Base-by-base conservation (phyloP, 2,888 invertebrate species). In the Drosophila buzzatii region DNA sequence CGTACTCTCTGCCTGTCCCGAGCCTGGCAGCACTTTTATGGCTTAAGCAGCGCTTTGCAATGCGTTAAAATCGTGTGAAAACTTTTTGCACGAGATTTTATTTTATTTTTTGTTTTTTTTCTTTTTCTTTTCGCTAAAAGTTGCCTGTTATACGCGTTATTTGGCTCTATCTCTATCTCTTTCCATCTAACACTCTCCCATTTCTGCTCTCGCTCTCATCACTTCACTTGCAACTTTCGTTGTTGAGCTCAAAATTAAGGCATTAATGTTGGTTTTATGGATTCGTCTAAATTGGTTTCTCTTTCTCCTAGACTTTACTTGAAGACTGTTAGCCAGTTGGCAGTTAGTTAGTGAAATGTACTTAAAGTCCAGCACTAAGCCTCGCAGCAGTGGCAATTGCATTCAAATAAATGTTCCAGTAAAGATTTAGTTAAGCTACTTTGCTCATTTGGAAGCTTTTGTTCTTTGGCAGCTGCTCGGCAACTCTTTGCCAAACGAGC, bases 231-330 rank as follows among this genome's bases (percentile, higher is more conserved):
- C 55, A 76, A 87, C 79, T 85, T 85, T 85, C 85, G 61, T 79
- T 76, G 71, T 69, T 79, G 58, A 77, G 82, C 81, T 72, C 58
- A 67, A 88, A 82, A 86, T 85, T 79, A 86, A 90, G 79, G 83
- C 83, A 88, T 90, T 90, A 86, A 81, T 85, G 83, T 79, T 88
- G 77, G 83, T 90, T 90, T 90, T 82, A 85, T 90, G 81, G 81
- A 77, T 85, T 70, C 68, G 64, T 58, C 51, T 55, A 52, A 66
- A 80, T 73, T 72, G 74, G 84, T 86, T 85, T 79, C 81, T 64
- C 68, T 73, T 70, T 82, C 77, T 53, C 31, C 70, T 71, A 47
- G 47, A 62, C 53, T 45, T 35, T 60, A 62, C 56, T 33, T 16
- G 41, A 49, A 69, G 58, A 51, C 52, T 44, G 55, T 35, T 52